Conservation (phyloP, 2,888 invertebrate genomes). For the Odontothrips loti region DNA sequence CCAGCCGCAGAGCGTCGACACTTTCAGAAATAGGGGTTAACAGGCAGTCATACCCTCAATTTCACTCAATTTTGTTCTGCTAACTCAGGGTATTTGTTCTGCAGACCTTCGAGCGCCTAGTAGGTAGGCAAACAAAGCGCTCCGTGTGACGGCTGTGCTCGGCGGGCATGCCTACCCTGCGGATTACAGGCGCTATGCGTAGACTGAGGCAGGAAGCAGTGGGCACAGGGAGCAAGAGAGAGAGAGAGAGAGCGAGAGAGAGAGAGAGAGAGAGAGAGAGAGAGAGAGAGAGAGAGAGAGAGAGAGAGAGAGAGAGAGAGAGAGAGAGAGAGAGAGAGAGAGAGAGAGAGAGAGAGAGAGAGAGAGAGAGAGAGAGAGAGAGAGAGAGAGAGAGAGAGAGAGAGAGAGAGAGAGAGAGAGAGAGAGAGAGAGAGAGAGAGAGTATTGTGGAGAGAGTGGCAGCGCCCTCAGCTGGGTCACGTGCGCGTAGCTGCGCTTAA, state of each 20-base stretch:
- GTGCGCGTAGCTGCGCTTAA: neutral
- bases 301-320: neutral
- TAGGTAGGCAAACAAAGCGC: too few relatives aligned
- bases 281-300: neutral
- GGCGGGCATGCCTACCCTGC: too few relatives aligned
- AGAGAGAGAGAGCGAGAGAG: conserved; percentile 15
- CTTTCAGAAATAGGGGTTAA: too few relatives aligned
- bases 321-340: neutral
- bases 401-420: neutral
- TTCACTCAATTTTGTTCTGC: too few relatives aligned
- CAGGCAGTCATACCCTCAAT: too few relatives aligned
- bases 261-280: neutral
- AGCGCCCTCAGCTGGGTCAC: neutral
- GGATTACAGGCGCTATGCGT: too few relatives aligned
- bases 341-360: neutral
- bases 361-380: neutral
- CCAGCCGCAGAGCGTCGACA: too few relatives aligned
- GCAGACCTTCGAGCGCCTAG: too few relatives aligned
- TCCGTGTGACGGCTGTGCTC: too few relatives aligned
- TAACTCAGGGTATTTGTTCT: too few relatives aligned
- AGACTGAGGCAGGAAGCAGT: too few relatives aligned
- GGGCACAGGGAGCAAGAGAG: neutral
- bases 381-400: conserved; percentile 15
- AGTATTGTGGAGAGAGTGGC: neutral
- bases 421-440: neutral